Evolutionary conservation across 2,888 invertebrate species (phyloP), one percentile per base, ranked within the genome.

Genomic region (Eurytoma adleriae): DNA sequence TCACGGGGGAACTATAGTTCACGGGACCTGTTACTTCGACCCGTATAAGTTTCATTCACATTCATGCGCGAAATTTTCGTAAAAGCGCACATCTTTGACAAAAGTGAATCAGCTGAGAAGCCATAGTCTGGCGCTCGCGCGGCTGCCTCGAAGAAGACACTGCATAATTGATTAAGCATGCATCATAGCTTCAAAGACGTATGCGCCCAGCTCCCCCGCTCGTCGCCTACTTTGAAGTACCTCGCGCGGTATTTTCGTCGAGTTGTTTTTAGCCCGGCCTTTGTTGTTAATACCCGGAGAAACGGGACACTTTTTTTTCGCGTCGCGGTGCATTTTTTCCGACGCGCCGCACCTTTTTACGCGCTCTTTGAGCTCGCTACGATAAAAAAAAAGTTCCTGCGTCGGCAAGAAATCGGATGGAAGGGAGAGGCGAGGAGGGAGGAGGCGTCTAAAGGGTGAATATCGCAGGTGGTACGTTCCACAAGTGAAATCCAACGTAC

Each of bases 401-500:
- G 50, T 64, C 77, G 67, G 72, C 48, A 57, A 57, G 78, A 64
- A 72, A 72, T 77, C 69, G 62, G 69, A 54, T 56, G 71, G 57
- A 67, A 71, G 66, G 56, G 64, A 13, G 16, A 4, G 61, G 20
- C 14, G 10, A 50, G 18, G 48, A 30, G 14, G 0, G 64, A 13
- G n/a, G 7, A 18, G 13, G 16, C 2, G 10, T 20, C 7, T n/a
- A 14, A 52, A 13, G 68, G 14, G 12, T 14, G 18, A 3, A 48
- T 18, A n/a, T 13, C 4, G 16, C 40, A 16, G 50, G 27, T 69
- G 13, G 56, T 20, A 14, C 54, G 57, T 52, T 78, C 18, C 66
- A 66, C 78, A 20, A 71, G 78, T 67, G 72, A 78, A 71, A 78
- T 72, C 78, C 72, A 57, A 50, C 59, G 50, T 72, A 13, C 52